phyloP scores from a whole-genome alignment of 2,888 invertebrate genomes.

The Rutpela maculata region DNA sequence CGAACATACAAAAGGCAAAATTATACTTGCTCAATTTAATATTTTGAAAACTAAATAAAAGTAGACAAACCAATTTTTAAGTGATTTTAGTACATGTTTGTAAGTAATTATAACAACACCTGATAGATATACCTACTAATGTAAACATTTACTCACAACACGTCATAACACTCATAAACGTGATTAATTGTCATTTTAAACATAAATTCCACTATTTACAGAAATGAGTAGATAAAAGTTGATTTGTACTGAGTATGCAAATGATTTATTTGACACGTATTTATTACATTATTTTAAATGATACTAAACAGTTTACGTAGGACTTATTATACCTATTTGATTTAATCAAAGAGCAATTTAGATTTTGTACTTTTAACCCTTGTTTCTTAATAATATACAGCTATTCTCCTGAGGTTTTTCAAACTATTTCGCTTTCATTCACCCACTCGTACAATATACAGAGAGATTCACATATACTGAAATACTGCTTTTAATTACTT shows the following conservation, averaged over 20 bases:
- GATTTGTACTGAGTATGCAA: neutral
- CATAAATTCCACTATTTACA: neutral
- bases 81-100: neutral
- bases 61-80: neutral
- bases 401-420: too few relatives aligned
- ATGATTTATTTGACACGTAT: neutral
- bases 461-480: too few relatives aligned
- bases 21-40: neutral
- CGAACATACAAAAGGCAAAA: neutral
- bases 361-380: too few relatives aligned
- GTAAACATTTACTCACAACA: neutral
- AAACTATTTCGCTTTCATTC: too few relatives aligned
- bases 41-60: neutral
- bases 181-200: slow-evolving; percentile 1
- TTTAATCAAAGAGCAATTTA: too few relatives aligned
- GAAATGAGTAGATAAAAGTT: neutral
- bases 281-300: too few relatives aligned
- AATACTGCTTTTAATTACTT: too few relatives aligned
- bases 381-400: too few relatives aligned
- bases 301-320: too few relatives aligned
- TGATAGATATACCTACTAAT: neutral
- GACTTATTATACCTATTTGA: too few relatives aligned
- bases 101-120: neutral
- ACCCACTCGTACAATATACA: too few relatives aligned
- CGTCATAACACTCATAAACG: neutral